Evolutionary conservation across 2,888 invertebrate species (phyloP).

Genomic region (Hydrotaea diabolus): DNA sequence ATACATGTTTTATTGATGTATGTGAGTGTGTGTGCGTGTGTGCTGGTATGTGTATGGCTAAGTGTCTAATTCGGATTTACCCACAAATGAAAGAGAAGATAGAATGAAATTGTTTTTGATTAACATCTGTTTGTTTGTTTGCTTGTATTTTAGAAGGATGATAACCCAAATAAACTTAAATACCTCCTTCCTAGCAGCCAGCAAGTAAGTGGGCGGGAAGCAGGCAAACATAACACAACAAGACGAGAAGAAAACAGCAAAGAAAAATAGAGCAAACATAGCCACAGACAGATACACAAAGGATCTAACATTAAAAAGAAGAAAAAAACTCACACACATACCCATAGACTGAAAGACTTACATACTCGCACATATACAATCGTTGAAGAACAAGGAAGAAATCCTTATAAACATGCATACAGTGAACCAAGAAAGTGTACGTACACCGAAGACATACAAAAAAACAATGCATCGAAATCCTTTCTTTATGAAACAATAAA

Average conservation of each 20-base stretch:
- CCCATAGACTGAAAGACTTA: too few relatives aligned
- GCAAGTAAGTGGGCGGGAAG: background rate
- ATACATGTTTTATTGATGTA: conserved; percentile 23
- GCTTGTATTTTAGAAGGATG: conserved; percentile 42
- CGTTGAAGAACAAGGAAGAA: background rate
- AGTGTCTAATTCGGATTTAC: conserved; percentile 28
- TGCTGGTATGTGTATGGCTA: background rate
- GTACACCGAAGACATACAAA: too few relatives aligned
- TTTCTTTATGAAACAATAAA: too few relatives aligned
- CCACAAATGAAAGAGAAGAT: conserved; percentile 27
- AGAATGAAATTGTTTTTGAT: conserved; percentile 44
- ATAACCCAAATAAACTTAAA: conserved; percentile 52
- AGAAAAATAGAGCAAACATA: background rate
- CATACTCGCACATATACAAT: background rate
- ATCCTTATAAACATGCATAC: conserved; percentile 26
- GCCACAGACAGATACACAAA: background rate
- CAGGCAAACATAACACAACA: background rate
- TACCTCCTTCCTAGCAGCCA: conserved; percentile 47
- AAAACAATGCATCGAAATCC: too few relatives aligned
- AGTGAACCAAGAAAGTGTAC: too few relatives aligned
- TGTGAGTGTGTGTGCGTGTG: too few relatives aligned
- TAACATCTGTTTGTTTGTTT: conserved; percentile 52
- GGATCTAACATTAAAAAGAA: background rate
- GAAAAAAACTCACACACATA: background rate
- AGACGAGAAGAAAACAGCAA: background rate